Evolutionary conservation across 1,140 invertebrate genomes (phyloP), one percentile per base, ranked within the genome.

Genomic region (Hyphantria cunea): DNA sequence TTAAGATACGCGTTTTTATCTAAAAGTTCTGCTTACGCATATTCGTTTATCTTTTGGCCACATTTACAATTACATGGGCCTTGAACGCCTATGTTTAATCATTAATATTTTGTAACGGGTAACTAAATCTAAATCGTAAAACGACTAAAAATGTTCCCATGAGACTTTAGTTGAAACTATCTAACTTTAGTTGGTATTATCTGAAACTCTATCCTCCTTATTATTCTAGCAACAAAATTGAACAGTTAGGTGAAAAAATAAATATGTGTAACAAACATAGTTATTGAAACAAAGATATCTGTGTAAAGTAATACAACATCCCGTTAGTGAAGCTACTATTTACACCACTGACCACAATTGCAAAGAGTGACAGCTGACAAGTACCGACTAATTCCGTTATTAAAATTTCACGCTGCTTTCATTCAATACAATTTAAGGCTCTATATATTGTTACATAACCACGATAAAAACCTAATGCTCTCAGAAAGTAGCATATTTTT

Each of bases 1-100:
- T 66, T 54, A 49, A 37, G 56, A 66, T 60, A 60, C 12, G 56
- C n/a, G 50, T 34, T 17, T 37, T 45, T 52, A 64, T 60, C 42
- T 48, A 54, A 25, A 12, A 42, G 56, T 15, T 42, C 3, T 12
- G 15, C 15, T 10, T 15, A 49, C 47, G 32, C 12, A 44, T 13
- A 9, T n/a, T 13, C 11, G 42, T 52, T 53, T 65, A 58, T 60
- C 50, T 59, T 41, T 33, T 11, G 42, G 42, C 56, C 50, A 65
- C 17, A 41, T 53, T 31, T 32, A 44, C 41, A 33, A 56, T 64
- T 55, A 50, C 25, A 48, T 49, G 32, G 47, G 47, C 54, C 54
- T 48, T 58, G 44, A 58, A 47, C 17, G 10, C 9, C 31, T 25
- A 58, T 14, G 33, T 33, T n/a, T 17, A 37, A 37, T 17, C 13